Percentiles rank a stretch among this genome's conserved stretches.
phyloP scores from a whole-genome alignment of 2,797 vertebrate genomes.

The Pangasius sanitwongsei region DNA sequence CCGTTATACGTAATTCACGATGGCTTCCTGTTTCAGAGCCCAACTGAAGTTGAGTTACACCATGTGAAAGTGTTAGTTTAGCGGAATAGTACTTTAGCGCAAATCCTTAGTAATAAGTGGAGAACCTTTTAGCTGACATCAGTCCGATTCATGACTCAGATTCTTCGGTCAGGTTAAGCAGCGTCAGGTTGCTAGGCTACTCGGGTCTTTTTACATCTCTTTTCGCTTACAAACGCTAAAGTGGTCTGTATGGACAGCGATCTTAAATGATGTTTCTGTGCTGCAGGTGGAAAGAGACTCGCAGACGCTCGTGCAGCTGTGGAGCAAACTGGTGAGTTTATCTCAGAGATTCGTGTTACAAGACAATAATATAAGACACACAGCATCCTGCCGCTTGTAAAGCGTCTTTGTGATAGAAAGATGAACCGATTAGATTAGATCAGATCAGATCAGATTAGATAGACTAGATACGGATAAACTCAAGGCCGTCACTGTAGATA shows the following conservation, averaged over 20 bases:
- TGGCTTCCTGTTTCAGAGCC: constrained; percentile 20
- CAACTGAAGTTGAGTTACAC: no score
- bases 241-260: neutral
- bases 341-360: neutral
- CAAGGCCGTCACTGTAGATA: neutral
- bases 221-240: neutral
- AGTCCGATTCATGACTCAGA: neutral
- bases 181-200: neutral
- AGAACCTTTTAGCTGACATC: neutral
- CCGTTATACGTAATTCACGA: neutral
- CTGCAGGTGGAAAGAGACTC: neutral
- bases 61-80: no score
- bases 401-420: neutral
- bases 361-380: neutral
- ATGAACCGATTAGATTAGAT: neutral
- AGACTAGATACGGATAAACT: neutral
- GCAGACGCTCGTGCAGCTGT: neutral
- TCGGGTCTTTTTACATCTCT: neutral
- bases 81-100: neutral
- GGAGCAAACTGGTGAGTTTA: constrained; percentile 21
- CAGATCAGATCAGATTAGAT: neutral
- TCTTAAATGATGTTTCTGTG: neutral
- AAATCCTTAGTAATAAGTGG: neutral
- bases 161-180: neutral
- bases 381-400: neutral